Evolutionary conservation across 1,140 invertebrate genomes (phyloP), one percentile per base, ranked within the genome.

Genomic region (Lasaia peninsularis): DNA sequence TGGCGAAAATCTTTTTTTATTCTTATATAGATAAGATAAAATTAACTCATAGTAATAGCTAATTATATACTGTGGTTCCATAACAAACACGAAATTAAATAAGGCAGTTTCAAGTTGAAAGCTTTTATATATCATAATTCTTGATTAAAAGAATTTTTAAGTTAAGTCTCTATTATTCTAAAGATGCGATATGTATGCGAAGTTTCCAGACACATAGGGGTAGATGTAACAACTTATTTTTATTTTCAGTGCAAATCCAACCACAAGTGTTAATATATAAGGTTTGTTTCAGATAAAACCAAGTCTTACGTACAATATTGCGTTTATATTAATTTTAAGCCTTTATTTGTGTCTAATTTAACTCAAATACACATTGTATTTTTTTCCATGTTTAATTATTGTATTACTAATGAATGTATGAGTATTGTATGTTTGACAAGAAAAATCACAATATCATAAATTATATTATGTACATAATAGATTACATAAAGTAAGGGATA

Each of bases 381-480:
- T 20, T 44, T 20, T 18, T 18, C 16, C 18, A 10, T 20, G 34
- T n/a, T 48, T 16, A 21, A 28, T 54, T n/a, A 32, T 24, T 14
- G 32, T 32, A 34, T 10, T 54, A 34, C 16, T 21, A 21, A n/a
- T n/a, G 33, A 49, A 51, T 31, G 58, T 33, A 24, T 56, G 52
- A 32, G 11, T 52, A 11, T 31, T 34, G 48, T 54, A 34, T 14
- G 44, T 48, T 16, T 55, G 58, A 44, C 28, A 56, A 54, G 21
- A 60, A 68, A 51, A 52, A 80, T 75, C 72, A 77, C 72, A 74
- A 82, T 80, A 82, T 80, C 75, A 80, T 80, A 72, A 69, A 65
- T 62, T 57, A 61, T 67, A 73, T 48, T 31, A 61, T 83, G 78
- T 79, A 83, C 67, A 83, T 83, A 82, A 52, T 80, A 75, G 66